Evolutionary conservation across 1,140 invertebrate genomes (phyloP), one percentile per base, ranked within the genome.

Genomic region (Megalopta genalis): DNA sequence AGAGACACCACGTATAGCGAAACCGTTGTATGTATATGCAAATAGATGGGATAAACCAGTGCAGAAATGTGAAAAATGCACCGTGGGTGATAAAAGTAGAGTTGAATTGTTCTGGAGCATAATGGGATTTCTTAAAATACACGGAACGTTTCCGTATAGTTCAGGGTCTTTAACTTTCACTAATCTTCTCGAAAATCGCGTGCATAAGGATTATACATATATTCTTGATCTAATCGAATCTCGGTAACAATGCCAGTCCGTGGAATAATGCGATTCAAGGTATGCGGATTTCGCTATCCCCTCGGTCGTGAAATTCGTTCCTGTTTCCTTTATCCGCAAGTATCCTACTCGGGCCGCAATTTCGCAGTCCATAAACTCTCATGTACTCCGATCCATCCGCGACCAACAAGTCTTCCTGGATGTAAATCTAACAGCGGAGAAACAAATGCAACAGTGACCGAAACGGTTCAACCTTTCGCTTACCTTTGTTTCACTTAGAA

Each of bases 81-180:
- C 39, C 7, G 7, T 42, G 9, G 39, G 9, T 6, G 9, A 46
- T 46, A 12, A 46, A 46, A 46, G 14, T 46, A 46, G 14, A 46
- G 42, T 12, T 14, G 42, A 46, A 46, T 46, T 46, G 42, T 46
- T 46, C 10, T 12, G 14, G 42, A 46, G 42, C 42, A 12, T 14
- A 46, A 46, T 14, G 12, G 10, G 42, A 14, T 14, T 12, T 46
- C 39, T 42, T 10, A 46, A 46, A 46, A 46, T 46, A 46, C 9
- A 10, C 49, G 49, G 3, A 52, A 63, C 25, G 18, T 49, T 27
- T 6, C 14, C 32, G 5, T 18, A 21, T 46, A 46, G 16, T 59
- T 27, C 39, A 12, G n/a, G 6, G 42, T 4, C 37, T 12, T 54
- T 71, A 39, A 71, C 75, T 77, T 77, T 77, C 75, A 71, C 75